phyloP scores from a whole-genome alignment of 2,888 invertebrate genomes.

The Lapara coniferarum region DNA sequence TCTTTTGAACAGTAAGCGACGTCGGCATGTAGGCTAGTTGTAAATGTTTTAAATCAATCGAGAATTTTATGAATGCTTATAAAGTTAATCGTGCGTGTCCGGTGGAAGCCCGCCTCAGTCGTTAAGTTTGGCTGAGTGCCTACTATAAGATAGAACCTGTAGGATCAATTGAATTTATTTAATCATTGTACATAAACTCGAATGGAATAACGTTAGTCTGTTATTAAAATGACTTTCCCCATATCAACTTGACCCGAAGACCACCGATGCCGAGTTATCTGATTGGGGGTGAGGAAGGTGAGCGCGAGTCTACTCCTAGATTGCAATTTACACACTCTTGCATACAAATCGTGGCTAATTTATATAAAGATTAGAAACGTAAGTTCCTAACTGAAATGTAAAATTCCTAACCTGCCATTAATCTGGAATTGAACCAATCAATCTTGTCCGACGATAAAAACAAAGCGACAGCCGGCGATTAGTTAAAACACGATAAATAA shows the following conservation, averaged over 20 bases:
- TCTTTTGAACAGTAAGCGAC: not conserved
- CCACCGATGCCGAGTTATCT: constrained; percentile 6
- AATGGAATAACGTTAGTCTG: constrained; percentile 1
- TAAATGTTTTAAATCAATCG: not conserved
- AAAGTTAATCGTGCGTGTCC: constrained; percentile 10
- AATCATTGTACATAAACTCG: not conserved
- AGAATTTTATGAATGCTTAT: constrained; percentile 9
- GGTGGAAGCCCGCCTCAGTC: not conserved
- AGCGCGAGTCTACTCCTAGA: not conserved
- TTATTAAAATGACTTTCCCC: constrained; percentile 11
- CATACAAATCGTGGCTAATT: constrained; percentile 2
- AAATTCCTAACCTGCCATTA: too few relatives aligned
- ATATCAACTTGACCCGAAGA: constrained; percentile 9
- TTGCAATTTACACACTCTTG: not conserved
- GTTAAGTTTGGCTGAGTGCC: too few relatives aligned
- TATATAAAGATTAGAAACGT: not conserved
- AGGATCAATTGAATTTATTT: not conserved
- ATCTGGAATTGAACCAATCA: too few relatives aligned
- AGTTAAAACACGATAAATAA: too few relatives aligned
- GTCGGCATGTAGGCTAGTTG: constrained; percentile 16
- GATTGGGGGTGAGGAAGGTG: constrained; percentile 14
- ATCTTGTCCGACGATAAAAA: too few relatives aligned
- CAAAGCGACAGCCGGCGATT: too few relatives aligned
- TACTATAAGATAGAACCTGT: not conserved
- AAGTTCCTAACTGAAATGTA: too few relatives aligned